A percentile compares a stretch with the other conserved stretches of the same genome.
phyloP scores from a whole-genome alignment of 2,888 invertebrate genomes.

The Ptilodon capucinus region DNA sequence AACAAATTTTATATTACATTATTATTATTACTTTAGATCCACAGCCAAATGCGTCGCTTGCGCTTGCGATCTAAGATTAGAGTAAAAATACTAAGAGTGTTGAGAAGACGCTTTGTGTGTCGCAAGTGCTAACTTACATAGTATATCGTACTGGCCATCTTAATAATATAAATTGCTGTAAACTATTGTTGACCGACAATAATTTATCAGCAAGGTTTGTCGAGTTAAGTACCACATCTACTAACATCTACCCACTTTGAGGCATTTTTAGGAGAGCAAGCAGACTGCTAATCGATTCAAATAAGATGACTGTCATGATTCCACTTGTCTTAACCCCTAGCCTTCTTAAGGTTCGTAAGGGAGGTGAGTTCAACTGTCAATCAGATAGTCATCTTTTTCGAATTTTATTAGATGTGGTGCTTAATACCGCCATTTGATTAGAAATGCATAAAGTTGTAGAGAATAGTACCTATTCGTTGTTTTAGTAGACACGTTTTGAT shows the following conservation, averaged over 20 bases:
- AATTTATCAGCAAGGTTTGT: conserved; percentile 52
- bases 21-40: conserved; percentile 47
- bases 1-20: conserved; percentile 44
- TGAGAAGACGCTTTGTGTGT: conserved; percentile 69
- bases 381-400: neutral
- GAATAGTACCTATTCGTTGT: conserved; percentile 30
- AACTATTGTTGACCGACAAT: conserved; percentile 56
- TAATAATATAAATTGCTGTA: conserved; percentile 53
- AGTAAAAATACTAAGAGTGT: conserved; percentile 34
- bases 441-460: conserved; percentile 30
- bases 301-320: conserved; percentile 9
- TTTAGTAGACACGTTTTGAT: neutral
- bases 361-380: neutral
- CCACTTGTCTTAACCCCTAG: neutral
- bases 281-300: neutral
- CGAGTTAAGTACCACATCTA: conserved; percentile 55
- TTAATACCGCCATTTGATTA: conserved; percentile 33
- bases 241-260: conserved; percentile 33
- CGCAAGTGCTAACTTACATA: conserved; percentile 76
- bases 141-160: conserved; percentile 80
- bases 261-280: conserved; percentile 7
- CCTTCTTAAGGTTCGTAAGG: neutral
- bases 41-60: conserved; percentile 67
- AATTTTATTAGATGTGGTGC: conserved; percentile 36
- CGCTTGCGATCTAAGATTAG: conserved; percentile 40